Evolutionary conservation across 2,888 invertebrate species (phyloP), one percentile per base, ranked within the genome.

Genomic region (Cantharis flavilabris): DNA sequence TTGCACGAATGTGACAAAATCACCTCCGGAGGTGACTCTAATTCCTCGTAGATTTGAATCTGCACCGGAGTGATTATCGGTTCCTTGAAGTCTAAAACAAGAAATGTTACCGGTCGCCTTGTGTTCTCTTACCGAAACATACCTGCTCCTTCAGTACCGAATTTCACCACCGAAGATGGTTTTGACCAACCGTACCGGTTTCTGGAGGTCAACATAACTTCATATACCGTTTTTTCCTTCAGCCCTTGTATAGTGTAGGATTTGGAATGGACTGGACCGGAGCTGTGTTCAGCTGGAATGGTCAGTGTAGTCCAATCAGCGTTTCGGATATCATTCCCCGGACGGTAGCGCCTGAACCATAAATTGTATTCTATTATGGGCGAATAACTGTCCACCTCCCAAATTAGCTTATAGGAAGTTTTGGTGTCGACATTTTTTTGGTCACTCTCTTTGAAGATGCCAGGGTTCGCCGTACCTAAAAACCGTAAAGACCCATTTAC

Each of bases 171-270:
- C 3, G 93, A 91, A 11, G 95, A 95, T 0, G 93, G 93, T 82
- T 94, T 93, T 82, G 96, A 96, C 94, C 94, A 95, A n/a, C 96
- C 96, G 83, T 93, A 96, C 83, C 93, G 91, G 87, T 96, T 96
- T 86, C 95, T 92, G 0, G 95, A 94, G n/a, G 93, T 90, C 2
- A 96, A 91, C 0, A 93, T 89, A 0, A 94, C 95, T 88, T 96
- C 96, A 83, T 96, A 96, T 0, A 94, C 91, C 0, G 93, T 93
- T 5, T 93, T 93, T 1, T 93, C 92, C 28, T 92, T 91, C 2
- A 96, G 89, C 0, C 96, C 96, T 73, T 92, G 90, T 2, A 96
- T 90, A 0, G 93, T 93, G 83, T 95, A 96, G 0, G 92, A 91
- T 62, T 94, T 94, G 9, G 94, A 93, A 84, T 96, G 95, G 72